These are phyloP conservation scores for Nyctereutes procyonoides DNA, from an alignment of 2,113 vertebrate species.

Conservation along the genomic window DNA sequence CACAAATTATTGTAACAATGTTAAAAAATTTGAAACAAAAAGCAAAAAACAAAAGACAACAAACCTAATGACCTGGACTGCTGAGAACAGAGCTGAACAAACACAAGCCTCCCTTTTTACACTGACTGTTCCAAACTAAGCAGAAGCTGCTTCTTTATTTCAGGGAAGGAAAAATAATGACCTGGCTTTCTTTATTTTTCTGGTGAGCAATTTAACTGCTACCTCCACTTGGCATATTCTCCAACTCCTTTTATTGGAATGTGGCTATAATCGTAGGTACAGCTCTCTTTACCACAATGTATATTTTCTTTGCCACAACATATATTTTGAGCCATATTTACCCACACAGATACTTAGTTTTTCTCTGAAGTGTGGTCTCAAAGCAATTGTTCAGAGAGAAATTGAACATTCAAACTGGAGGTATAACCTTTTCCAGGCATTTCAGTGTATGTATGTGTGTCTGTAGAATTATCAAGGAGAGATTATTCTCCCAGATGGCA, in stretches of 20 bases:
- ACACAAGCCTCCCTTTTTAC: conserved; percentile 48
- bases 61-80: background rate
- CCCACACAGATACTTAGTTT: background rate
- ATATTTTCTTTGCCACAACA: conserved; percentile 28
- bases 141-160: conserved; percentile 56
- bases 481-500: conserved; percentile 47
- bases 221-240: background rate
- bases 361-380: background rate
- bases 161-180: conserved; percentile 63
- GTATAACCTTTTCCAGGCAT: background rate
- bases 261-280: background rate
- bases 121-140: conserved; percentile 52
- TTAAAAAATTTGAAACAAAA: background rate
- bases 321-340: conserved; percentile 7
- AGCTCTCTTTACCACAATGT: background rate
- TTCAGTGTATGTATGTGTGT: background rate
- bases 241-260: conserved; percentile 40
- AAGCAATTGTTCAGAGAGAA: conserved; percentile 39
- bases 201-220: conserved; percentile 62
- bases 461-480: background rate
- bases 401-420: background rate
- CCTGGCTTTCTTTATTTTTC: conserved; percentile 56
- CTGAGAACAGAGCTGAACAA: conserved; percentile 55
- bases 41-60: background rate
- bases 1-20: conserved; percentile 37